Evolutionary conservation across 2,113 vertebrate species (phyloP).

Genomic region (Odocoileus virginianus): DNA sequence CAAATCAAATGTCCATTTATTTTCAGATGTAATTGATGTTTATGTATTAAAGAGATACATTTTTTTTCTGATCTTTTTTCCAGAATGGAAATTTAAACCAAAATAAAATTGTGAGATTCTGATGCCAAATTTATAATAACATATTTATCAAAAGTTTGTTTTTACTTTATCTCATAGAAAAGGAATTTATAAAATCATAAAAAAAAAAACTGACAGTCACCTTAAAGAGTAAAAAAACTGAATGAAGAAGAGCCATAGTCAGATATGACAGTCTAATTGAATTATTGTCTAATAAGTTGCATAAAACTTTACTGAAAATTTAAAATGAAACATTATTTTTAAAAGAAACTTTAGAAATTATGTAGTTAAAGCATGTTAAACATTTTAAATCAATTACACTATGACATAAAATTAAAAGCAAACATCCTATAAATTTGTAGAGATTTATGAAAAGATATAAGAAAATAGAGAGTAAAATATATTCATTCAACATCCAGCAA

Average conservation of each 20-base stretch:
- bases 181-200: background rate
- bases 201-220: background rate
- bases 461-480: background rate
- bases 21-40: background rate
- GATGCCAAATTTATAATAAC: background rate
- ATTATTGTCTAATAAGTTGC: background rate
- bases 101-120: background rate
- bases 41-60: background rate
- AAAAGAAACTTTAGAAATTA: background rate
- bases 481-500: background rate
- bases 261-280: background rate
- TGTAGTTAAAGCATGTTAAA: background rate
- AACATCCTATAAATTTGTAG: background rate
- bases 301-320: background rate
- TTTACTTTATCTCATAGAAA: background rate
- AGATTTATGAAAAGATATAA: background rate
- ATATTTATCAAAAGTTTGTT: background rate
- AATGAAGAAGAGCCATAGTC: background rate
- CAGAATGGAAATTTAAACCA: background rate
- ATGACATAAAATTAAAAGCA: background rate
- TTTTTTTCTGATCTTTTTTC: background rate
- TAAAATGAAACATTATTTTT: background rate
- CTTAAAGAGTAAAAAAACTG: background rate
- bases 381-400: background rate
- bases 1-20: background rate